These are phyloP conservation scores for Passerina amoena DNA, from an alignment of 2,113 vertebrate genomes.

Conservation along the genomic window DNA sequence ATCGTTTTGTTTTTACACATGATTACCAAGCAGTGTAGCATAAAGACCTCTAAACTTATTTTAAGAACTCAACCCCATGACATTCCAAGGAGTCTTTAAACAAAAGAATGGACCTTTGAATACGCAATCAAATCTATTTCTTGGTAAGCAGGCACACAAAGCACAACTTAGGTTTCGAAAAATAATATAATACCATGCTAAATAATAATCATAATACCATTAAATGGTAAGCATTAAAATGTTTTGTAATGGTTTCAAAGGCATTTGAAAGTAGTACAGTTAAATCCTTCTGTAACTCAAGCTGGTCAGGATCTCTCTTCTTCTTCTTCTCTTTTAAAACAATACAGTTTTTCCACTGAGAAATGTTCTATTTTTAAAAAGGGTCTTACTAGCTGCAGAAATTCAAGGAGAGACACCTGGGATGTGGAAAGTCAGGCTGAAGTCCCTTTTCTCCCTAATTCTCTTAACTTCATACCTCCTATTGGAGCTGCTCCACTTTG, in stretches of 20 bases:
- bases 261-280: background rate
- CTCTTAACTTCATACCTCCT: conserved; percentile 25
- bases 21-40: background rate
- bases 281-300: background rate
- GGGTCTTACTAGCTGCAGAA: background rate
- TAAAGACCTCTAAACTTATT: background rate
- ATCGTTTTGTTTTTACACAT: background rate
- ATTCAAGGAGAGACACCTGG: conserved; percentile 9
- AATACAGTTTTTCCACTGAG: background rate
- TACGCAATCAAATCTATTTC: background rate
- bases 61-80: background rate
- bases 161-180: background rate
- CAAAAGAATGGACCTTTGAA: background rate
- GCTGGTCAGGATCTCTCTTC: background rate
- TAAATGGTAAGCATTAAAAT: background rate
- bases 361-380: conserved; percentile 28
- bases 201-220: background rate
- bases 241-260: background rate
- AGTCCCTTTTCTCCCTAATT: conserved; percentile 31
- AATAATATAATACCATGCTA: background rate
- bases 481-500: conserved; percentile 59
- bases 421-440: background rate
- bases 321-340: background rate
- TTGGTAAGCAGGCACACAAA: background rate
- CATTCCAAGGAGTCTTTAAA: background rate